Base-by-base conservation (phyloP, 1,140 invertebrate species). In the Dreissena polymorpha region DNA sequence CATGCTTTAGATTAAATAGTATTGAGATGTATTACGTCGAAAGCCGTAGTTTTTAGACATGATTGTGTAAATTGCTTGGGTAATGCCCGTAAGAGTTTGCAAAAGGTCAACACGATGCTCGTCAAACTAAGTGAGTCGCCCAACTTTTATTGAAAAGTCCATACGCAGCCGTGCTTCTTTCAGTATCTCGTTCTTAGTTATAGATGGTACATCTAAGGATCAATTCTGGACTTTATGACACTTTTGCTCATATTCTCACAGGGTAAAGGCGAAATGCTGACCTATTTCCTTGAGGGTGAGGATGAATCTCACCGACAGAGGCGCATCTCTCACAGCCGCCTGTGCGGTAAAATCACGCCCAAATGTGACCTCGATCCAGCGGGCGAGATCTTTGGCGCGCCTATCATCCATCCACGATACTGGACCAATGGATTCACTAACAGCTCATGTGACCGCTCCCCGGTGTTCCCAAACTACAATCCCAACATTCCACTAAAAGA, bases 251-350 rank as follows among this genome's bases (percentile, higher is more conserved):
- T 88, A 75, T 57, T 16, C 57, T 73, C 75, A 2, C 86, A 92
- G 91, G 91, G 91, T n/a, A 91, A 91, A 82, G 91, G 91, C 13
- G 87, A 89, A 76, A 79, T 88, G 84, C 73, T 86, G 21, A 92
- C 91, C 13, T 92, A 91, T 78, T 92, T 90, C 65, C 75, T 92
- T 18, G 69, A 85, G n/a, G 84, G 87, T 8, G 90, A 91, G 76
- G 90, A 92, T 64, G 71, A 53, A 7, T 55, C 72, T 3, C 81
- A 89, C 13, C 63, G 89, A 51, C 60, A 88, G 16, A 65, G 85
- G 0, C 67, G 89, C 49, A 86, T 90, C 18, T 86, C 83, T 7
- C 53, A 86, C 49, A 64, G 57, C 18, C 74, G 60, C 14, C 64
- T 72, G n/a, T 80, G 51, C 8, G 27, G 67, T 27, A 53, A 68